These are phyloP conservation scores for Podarcis lilfordi DNA, from an alignment of 2,797 vertebrate species.

Conservation along the genomic window DNA sequence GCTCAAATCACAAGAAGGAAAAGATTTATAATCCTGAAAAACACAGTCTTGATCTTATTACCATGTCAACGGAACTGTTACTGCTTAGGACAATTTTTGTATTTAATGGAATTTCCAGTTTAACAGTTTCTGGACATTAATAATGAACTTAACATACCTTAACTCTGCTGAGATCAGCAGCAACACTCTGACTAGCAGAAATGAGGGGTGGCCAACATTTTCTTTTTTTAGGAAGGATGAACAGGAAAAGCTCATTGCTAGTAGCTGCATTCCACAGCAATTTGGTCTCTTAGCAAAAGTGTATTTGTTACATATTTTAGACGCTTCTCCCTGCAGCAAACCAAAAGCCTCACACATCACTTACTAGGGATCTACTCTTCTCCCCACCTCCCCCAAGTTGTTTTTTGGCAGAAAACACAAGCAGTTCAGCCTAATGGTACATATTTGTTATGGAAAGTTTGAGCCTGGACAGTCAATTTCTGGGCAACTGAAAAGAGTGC, in stretches of 20 bases:
- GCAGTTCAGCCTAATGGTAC: background rate
- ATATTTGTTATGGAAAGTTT: background rate
- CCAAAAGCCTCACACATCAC: background rate
- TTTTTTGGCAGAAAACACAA: background rate
- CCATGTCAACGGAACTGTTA: background rate
- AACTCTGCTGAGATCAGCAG: constrained; percentile 51
- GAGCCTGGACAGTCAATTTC: background rate
- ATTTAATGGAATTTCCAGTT: constrained; percentile 18
- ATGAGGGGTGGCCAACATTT: constrained; percentile 53
- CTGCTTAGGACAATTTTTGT: background rate
- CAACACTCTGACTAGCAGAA: constrained; percentile 38
- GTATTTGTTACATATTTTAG: background rate
- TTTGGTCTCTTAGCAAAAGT: background rate
- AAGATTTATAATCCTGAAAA: background rate
- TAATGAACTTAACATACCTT: constrained; percentile 10
- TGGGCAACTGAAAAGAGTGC: background rate
- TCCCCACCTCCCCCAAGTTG: background rate
- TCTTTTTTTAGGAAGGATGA: constrained; percentile 50
- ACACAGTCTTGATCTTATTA: background rate
- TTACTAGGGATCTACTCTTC: background rate
- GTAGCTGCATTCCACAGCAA: background rate
- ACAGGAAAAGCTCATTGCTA: constrained; percentile 47
- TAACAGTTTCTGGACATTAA: constrained; percentile 23
- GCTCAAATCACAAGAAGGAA: too few species aligned
- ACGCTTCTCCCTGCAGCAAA: background rate